Evolutionary conservation across 1,140 invertebrate species (phyloP).

Genomic region (Bombus affinis): DNA sequence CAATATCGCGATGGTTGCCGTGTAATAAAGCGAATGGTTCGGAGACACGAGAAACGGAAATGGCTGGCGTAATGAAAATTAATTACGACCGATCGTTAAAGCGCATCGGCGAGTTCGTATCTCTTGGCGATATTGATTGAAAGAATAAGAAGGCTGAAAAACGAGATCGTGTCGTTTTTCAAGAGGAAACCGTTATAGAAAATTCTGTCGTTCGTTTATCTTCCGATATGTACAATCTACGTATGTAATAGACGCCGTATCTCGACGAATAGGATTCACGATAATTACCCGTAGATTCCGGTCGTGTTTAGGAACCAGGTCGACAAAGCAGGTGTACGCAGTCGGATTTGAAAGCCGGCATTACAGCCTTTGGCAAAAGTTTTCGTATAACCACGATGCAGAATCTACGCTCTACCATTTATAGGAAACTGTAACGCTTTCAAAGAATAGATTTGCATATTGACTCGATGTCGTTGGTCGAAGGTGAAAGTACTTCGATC

Average conservation of each 20-base stretch:
- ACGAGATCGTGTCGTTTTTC: constrained; percentile 4
- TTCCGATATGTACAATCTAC: neutral
- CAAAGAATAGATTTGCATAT: too few relatives aligned
- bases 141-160: neutral
- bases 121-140: neutral
- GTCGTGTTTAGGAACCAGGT: constrained; percentile 15
- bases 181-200: neutral
- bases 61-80: neutral
- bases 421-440: too few relatives aligned
- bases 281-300: constrained; percentile 18
- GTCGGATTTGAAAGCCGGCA: neutral
- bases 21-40: neutral
- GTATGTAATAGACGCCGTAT: neutral
- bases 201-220: neutral
- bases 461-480: too few relatives aligned
- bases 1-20: neutral
- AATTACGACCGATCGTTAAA: neutral
- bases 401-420: too few relatives aligned
- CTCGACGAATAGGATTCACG: constrained; percentile 6
- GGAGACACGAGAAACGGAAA: neutral
- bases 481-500: too few relatives aligned
- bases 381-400: too few relatives aligned
- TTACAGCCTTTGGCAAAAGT: too few relatives aligned
- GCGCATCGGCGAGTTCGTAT: too few relatives aligned
- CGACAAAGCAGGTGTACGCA: neutral